phyloP scores from a whole-genome alignment of 2,888 invertebrate genomes.

The Xestobium rufovillosum region DNA sequence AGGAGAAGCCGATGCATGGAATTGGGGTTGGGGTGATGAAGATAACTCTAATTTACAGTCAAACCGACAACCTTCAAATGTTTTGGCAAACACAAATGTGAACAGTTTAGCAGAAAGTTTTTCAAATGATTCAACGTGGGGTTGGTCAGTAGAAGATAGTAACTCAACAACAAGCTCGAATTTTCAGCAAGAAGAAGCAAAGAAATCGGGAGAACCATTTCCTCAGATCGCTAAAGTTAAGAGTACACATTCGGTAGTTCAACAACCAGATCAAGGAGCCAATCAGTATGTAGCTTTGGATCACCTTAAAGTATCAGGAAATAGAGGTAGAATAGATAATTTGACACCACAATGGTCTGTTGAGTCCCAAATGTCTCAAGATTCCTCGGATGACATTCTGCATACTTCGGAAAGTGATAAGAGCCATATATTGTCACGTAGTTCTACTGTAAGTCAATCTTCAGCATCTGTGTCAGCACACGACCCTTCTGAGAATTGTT shows the following conservation, averaged over 20 bases:
- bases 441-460: conserved; percentile 41
- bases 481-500: conserved; percentile 8
- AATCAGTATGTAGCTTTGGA: conserved; percentile 15
- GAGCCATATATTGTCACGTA: conserved; percentile 52
- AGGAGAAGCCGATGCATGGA: conserved; percentile 43
- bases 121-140: conserved; percentile 52
- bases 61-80: conserved; percentile 23
- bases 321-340: conserved; percentile 34
- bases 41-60: conserved; percentile 38
- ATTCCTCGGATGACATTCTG: conserved; percentile 55
- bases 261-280: conserved; percentile 39
- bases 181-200: conserved; percentile 12
- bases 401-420: conserved; percentile 56
- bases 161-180: conserved; percentile 30
- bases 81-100: conserved; percentile 33
- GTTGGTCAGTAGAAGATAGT: conserved; percentile 52
- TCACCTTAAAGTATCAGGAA: conserved; percentile 18
- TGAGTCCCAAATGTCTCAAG: conserved; percentile 59
- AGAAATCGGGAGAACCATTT: not conserved
- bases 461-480: conserved; percentile 33
- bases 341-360: conserved; percentile 57
- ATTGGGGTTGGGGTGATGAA: conserved; percentile 57
- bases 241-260: not conserved
- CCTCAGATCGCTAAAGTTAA: not conserved
- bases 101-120: conserved; percentile 52